These are phyloP conservation scores for Oligia latruncula DNA, from an alignment of 2,888 invertebrate genomes.

Conservation along the genomic window DNA sequence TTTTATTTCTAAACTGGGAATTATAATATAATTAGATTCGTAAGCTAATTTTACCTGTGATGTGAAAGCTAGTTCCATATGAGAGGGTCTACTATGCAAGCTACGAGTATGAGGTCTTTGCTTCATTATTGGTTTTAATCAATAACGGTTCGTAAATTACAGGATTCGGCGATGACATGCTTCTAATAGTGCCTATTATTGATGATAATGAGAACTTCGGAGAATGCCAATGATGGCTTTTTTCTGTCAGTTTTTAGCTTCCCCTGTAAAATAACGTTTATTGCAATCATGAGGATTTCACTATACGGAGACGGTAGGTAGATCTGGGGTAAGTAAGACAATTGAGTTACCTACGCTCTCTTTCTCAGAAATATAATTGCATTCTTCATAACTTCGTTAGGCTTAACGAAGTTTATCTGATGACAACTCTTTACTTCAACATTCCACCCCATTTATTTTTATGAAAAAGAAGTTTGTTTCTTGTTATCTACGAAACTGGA, in stretches of 20 bases:
- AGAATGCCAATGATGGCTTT: not conserved
- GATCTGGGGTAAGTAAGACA: not conserved
- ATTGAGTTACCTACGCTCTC: conserved; percentile 6
- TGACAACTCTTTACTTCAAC: conserved; percentile 8
- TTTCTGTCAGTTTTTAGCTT: not conserved
- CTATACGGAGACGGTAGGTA: not conserved
- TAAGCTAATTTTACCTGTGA: too few relatives aligned
- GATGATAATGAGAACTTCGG: not conserved
- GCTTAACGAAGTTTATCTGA: conserved; percentile 22
- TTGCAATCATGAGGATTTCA: not conserved
- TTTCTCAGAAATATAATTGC: conserved; percentile 21
- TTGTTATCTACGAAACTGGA: not conserved
- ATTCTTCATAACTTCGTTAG: conserved; percentile 23
- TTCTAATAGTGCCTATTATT: not conserved
- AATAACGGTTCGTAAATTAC: not conserved
- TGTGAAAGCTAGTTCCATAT: too few relatives aligned
- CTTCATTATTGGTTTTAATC: not conserved
- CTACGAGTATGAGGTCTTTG: not conserved
- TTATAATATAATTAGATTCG: too few relatives aligned
- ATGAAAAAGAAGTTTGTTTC: conserved; percentile 1
- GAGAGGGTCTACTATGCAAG: not conserved
- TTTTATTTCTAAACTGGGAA: too few relatives aligned
- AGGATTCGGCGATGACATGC: not conserved
- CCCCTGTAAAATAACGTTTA: not conserved
- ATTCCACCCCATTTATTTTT: conserved; percentile 11